Percentiles rank a stretch among this genome's conserved stretches.
Conservation (phyloP, 2,888 invertebrate species). For the Diplazon laetatorius region DNA sequence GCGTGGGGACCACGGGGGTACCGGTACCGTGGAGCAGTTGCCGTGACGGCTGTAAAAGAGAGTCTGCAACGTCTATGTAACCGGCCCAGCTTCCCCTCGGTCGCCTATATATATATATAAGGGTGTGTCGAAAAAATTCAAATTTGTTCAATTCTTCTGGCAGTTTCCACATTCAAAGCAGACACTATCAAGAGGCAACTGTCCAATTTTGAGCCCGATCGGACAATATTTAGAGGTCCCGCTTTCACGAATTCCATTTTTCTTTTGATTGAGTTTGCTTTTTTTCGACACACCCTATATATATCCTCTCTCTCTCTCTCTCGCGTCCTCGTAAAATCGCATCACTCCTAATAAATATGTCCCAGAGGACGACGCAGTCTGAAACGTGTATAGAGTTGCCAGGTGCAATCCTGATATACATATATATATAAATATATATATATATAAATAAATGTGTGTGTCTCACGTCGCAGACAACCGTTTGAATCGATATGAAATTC, state of each 20-base stretch:
- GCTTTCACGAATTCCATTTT: not conserved
- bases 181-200: too few relatives aligned
- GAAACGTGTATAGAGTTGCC: not conserved
- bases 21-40: conserved; percentile 32
- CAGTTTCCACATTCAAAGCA: too few relatives aligned
- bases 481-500: conserved; percentile 27
- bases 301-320: not conserved
- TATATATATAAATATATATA: too few relatives aligned
- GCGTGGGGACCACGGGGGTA: conserved; percentile 38
- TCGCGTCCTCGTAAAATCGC: conserved; percentile 45
- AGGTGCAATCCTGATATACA: conserved; percentile 31
- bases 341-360: conserved; percentile 57
- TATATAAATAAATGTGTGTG: conserved; percentile 3
- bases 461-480: conserved; percentile 3
- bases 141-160: too few relatives aligned
- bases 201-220: too few relatives aligned
- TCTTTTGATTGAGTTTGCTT: not conserved
- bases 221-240: too few relatives aligned
- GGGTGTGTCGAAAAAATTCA: too few relatives aligned
- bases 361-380: not conserved
- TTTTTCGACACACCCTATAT: not conserved
- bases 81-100: too few relatives aligned
- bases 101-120: too few relatives aligned
- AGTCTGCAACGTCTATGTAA: too few relatives aligned
- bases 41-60: conserved; percentile 48